Evolutionary conservation across 2,888 invertebrate genomes (phyloP).

Genomic region (Punctoribates punctum): DNA sequence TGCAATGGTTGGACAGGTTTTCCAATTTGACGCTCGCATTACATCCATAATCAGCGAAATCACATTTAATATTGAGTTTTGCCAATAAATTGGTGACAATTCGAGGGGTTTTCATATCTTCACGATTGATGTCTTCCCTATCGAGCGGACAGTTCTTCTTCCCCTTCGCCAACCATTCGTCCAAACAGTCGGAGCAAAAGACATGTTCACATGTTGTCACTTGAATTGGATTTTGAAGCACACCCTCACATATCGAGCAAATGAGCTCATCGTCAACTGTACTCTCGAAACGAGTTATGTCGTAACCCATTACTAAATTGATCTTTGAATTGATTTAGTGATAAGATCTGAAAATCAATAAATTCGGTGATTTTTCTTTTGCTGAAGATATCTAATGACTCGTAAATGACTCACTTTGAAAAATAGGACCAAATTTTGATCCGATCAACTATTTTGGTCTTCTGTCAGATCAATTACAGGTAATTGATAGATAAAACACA

Average conservation of each 20-base stretch:
- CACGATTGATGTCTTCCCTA: not conserved
- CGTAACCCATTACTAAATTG: slow-evolving; percentile 2
- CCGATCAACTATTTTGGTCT: too few species aligned
- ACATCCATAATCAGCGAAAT: not conserved
- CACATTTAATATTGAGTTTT: slow-evolving; percentile 15
- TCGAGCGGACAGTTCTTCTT: slow-evolving; percentile 6
- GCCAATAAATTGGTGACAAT: slow-evolving; percentile 12
- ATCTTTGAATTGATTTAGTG: not conserved
- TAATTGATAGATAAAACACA: too few species aligned
- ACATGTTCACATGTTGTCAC: not conserved
- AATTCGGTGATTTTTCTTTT: too few species aligned
- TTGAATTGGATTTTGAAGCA: not conserved
- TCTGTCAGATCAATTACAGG: too few species aligned
- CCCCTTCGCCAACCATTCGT: not conserved
- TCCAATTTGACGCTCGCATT: not conserved
- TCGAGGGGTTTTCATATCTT: not conserved
- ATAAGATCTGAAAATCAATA: too few species aligned
- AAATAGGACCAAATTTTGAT: too few species aligned
- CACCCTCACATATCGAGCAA: not conserved
- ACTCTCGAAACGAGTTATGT: slow-evolving; percentile 4
- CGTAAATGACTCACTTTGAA: too few species aligned
- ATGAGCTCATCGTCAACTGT: slow-evolving; percentile 1
- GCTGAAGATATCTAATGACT: too few species aligned
- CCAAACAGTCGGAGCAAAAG: not conserved
- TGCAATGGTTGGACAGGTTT: not conserved